Conservation (phyloP, 1,140 invertebrate species). For the Scaptomyza hsui region DNA sequence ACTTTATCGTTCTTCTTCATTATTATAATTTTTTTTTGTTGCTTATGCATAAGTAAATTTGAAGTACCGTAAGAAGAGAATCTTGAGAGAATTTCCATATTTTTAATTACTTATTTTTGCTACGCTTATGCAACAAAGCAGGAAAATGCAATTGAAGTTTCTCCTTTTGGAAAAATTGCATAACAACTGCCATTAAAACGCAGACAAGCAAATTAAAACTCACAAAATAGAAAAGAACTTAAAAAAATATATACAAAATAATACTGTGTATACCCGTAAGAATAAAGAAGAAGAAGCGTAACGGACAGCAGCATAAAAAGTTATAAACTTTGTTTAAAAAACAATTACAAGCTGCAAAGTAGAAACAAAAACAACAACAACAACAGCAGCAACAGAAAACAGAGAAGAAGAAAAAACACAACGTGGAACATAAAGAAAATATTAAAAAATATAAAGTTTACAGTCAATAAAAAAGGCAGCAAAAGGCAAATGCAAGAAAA, state of each 20-base stretch:
- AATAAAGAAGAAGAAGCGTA: constrained; percentile 39
- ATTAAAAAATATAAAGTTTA: constrained; percentile 77
- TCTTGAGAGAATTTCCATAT: constrained; percentile 43
- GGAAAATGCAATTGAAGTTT: constrained; percentile 61
- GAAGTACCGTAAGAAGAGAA: background rate
- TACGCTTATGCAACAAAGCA: constrained; percentile 38
- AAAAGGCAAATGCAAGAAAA: constrained; percentile 67
- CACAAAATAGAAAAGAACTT: constrained; percentile 33
- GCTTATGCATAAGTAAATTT: background rate
- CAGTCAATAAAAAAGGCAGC: constrained; percentile 68
- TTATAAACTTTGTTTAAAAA: constrained; percentile 78
- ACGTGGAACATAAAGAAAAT: constrained; percentile 68
- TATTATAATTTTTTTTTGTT: too few relatives aligned
- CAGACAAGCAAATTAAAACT: constrained; percentile 78
- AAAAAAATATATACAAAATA: constrained; percentile 24
- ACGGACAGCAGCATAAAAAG: constrained; percentile 52
- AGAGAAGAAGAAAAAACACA: constrained; percentile 10
- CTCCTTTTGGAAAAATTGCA: constrained; percentile 62
- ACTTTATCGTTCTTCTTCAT: background rate
- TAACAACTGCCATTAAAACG: constrained; percentile 77
- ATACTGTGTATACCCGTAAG: constrained; percentile 21
- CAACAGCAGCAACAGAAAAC: background rate
- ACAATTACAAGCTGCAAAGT: constrained; percentile 67
- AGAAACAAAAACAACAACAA: constrained; percentile 19
- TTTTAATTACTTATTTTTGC: constrained; percentile 70